Percentiles rank a stretch among this genome's conserved stretches.
phyloP scores from a whole-genome alignment of 2,888 invertebrate species.

The Acanthosoma haemorrhoidale region DNA sequence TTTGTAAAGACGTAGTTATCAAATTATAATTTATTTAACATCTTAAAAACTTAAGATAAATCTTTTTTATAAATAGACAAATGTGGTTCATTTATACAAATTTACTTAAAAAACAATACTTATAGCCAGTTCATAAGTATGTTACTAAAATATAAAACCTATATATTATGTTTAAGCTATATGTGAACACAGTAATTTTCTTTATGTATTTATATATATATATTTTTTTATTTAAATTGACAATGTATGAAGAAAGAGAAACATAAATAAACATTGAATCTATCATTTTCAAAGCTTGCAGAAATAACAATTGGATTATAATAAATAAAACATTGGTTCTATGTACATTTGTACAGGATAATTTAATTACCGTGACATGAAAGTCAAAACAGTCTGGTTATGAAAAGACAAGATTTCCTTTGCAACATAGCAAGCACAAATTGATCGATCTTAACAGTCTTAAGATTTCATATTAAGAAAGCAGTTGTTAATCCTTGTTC shows the following conservation, averaged over 20 bases:
- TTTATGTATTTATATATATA: too few species aligned
- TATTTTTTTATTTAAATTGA: not conserved
- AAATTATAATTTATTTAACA: constrained; percentile 1
- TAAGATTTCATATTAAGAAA: too few species aligned
- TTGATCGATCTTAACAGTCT: too few species aligned
- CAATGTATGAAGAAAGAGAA: not conserved
- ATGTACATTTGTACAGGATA: not conserved
- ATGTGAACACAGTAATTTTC: not conserved
- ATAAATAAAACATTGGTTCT: not conserved
- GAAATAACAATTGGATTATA: not conserved
- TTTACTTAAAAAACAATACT: not conserved
- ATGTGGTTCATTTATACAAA: too few species aligned
- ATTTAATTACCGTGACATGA: not conserved
- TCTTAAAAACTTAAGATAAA: not conserved
- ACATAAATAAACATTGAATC: not conserved
- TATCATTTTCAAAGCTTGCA: not conserved
- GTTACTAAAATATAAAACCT: constrained; percentile 5
- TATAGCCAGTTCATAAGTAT: not conserved
- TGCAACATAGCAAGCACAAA: too few species aligned
- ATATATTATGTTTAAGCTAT: not conserved
- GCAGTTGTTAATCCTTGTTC: too few species aligned
- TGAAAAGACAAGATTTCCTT: not conserved
- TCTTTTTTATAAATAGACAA: too few species aligned
- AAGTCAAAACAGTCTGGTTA: not conserved
- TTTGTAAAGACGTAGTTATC: not conserved